Evolutionary conservation across 1,140 invertebrate genomes (phyloP), one percentile per base, ranked within the genome.

Genomic region (Philotrypesis tridentata): DNA sequence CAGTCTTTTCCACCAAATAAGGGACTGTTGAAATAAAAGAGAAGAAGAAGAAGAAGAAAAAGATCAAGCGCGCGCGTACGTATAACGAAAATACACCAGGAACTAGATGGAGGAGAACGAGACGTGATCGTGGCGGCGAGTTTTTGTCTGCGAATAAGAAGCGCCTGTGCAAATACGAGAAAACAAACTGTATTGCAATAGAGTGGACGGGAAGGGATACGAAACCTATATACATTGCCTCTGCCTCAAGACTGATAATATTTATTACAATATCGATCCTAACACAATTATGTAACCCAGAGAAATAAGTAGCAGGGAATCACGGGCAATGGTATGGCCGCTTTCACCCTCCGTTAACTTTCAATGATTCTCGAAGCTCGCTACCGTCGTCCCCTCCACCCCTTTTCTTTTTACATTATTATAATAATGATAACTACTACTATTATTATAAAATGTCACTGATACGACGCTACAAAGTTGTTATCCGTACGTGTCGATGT

Each of bases 181-280:
- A 7, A n/a, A 21, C 9, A 74, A 8, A 31, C 31, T 60, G 7
- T 60, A 48, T 48, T 73, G 9, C 33, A 5, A 60, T 33, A 61
- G 33, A 77, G 17, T 7, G 1, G 23, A 14, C 8, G n/a, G 17
- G 2, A 40, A 29, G 48, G 5, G 0, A 23, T 6, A 2, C 31
- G 14, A 14, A 55, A 17, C 48, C 48, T 55, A 17, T n/a, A 4
- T 55, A 17, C n/a, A 33, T n/a, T n/a, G 21, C 27, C 8, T 12
- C 27, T 55, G 43, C 68, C n/a, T n/a, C n/a, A 72, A 79, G 78
- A 79, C 78, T 79, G 77, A 79, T 79, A 61, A 79, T 31, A 27
- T 60, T 55, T 79, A 55, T 79, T 71, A 37, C 61, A n/a, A n/a
- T 55, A 33, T 71, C 12, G 21, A 33, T 70, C 29, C 21, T 55